Percentiles rank a stretch among this genome's conserved stretches.
Conservation (phyloP, 1,140 invertebrate genomes). For the Euwallacea fornicatus region DNA sequence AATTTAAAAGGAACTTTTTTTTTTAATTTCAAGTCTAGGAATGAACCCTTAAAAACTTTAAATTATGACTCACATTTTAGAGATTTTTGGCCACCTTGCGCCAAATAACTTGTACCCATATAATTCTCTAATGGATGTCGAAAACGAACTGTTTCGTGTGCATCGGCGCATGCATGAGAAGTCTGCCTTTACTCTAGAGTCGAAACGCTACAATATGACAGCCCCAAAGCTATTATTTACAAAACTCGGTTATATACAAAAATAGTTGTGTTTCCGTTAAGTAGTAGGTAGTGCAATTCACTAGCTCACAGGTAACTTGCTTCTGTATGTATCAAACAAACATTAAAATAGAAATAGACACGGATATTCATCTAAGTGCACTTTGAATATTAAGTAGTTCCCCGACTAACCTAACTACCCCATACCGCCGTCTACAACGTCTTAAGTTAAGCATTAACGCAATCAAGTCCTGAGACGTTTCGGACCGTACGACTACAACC, state of each 20-base stretch:
- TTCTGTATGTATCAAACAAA: too few relatives aligned
- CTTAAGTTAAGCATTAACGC: background rate
- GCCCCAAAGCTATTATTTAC: background rate
- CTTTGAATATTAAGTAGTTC: background rate
- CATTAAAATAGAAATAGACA: background rate
- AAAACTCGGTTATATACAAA: slow-evolving; percentile 2
- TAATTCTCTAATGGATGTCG: too few relatives aligned
- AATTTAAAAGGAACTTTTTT: too few relatives aligned
- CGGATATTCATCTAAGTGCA: background rate
- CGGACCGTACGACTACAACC: background rate
- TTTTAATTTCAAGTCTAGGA: too few relatives aligned
- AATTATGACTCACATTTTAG: too few relatives aligned
- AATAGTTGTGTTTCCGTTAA: slow-evolving; percentile 1
- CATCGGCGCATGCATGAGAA: too few relatives aligned
- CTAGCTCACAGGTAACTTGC: slow-evolving; percentile 1
- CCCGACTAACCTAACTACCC: slow-evolving; percentile 2
- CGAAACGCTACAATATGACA: too few relatives aligned
- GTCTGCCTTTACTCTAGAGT: too few relatives aligned
- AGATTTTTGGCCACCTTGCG: too few relatives aligned
- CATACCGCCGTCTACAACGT: background rate
- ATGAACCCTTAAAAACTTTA: too few relatives aligned
- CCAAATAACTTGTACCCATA: too few relatives aligned
- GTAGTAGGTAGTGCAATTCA: slow-evolving; percentile 2
- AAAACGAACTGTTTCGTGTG: too few relatives aligned
- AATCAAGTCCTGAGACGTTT: slow-evolving; percentile 12